Evolutionary conservation across 2,888 invertebrate species (phyloP).

Genomic region (Chymomyza amoena): DNA sequence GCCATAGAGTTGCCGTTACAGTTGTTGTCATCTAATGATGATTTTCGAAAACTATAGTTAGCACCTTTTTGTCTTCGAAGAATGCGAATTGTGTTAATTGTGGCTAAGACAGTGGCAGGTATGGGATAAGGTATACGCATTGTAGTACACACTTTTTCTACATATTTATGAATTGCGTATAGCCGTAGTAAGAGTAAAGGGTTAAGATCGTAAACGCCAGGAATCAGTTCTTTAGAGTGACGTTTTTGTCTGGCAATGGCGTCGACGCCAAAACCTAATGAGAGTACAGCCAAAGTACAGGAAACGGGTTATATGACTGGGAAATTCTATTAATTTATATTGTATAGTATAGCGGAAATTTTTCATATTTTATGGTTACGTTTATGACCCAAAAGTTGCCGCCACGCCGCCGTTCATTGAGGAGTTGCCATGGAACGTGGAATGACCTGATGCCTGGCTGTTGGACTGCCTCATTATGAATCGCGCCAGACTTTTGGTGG

Average conservation of each 20-base stretch:
- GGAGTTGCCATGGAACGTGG: slow-evolving; percentile 15
- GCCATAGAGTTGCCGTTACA: slow-evolving; percentile 9
- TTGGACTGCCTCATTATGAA: slow-evolving; percentile 55
- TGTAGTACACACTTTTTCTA: slow-evolving; percentile 47
- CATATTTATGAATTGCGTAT: slow-evolving; percentile 55
- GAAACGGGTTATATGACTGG: slow-evolving; percentile 60
- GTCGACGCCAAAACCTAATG: slow-evolving; percentile 72
- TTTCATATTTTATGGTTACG: slow-evolving; percentile 14
- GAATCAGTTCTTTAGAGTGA: slow-evolving; percentile 19
- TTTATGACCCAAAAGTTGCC: slow-evolving; percentile 62
- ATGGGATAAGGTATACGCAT: too few relatives aligned
- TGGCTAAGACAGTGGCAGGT: background rate
- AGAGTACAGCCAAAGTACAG: slow-evolving; percentile 38
- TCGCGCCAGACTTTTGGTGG: slow-evolving; percentile 67
- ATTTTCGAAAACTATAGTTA: slow-evolving; percentile 60
- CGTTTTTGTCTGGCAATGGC: slow-evolving; percentile 36
- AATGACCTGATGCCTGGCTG: slow-evolving; percentile 26
- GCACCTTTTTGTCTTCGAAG: slow-evolving; percentile 72
- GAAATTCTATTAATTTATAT: slow-evolving; percentile 53
- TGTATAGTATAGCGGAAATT: slow-evolving; percentile 41
- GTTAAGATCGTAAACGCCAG: slow-evolving; percentile 41
- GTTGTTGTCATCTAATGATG: slow-evolving; percentile 51
- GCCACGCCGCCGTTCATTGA: slow-evolving; percentile 54
- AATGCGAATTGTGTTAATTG: slow-evolving; percentile 35
- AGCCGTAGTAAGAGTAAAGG: slow-evolving; percentile 37